Base-by-base conservation (phyloP, 2,888 invertebrate genomes). In the Napeogenes inachia region DNA sequence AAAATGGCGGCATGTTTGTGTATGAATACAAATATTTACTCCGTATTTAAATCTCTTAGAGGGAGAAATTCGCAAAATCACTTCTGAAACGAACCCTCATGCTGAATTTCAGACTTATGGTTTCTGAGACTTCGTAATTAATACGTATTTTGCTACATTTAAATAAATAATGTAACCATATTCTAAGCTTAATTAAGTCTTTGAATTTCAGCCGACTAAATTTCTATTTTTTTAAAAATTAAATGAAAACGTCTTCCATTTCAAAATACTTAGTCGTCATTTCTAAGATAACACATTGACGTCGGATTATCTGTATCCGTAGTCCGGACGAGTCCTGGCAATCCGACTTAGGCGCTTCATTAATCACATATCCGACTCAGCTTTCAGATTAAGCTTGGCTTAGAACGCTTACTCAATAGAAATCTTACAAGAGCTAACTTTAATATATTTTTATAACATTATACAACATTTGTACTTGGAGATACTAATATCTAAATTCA, bases 351-450 rank as follows among this genome's bases (percentile, higher is more conserved):
- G 59, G 35, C 56, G 61, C 64, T 65, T 71, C 70, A 72, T 72
- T 74, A 75, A 74, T 75, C 72, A 70, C 71, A 71, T 74, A 73
- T 72, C 71, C 70, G 67, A 62, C 65, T 67, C 72, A 64, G 61
- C 65, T 67, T 71, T 70, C 69, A 65, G 67, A 66, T 67, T 68
- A 66, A 62, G 65, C 67, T 65, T 61, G 64, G 58, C 62, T 59
- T 62, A 62, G 54, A 60, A n/a, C 62, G 58, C n/a, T n/a, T n/a
- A 62, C 59, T 59, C 13, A 42, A 30, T 30, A 50, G 50, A 50
- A 50, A 50, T 50, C 50, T 50, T 50, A 50, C 30, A 50, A 50
- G 47, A 13, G 50, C 50, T 10, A 12, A 50, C 30, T 50, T 30
- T 50, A n/a, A 30, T n/a, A 30, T 12, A 30, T 30, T 30, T 30